phyloP scores from a whole-genome alignment of 1,140 invertebrate species.

The Leptonema lineaticorne region DNA sequence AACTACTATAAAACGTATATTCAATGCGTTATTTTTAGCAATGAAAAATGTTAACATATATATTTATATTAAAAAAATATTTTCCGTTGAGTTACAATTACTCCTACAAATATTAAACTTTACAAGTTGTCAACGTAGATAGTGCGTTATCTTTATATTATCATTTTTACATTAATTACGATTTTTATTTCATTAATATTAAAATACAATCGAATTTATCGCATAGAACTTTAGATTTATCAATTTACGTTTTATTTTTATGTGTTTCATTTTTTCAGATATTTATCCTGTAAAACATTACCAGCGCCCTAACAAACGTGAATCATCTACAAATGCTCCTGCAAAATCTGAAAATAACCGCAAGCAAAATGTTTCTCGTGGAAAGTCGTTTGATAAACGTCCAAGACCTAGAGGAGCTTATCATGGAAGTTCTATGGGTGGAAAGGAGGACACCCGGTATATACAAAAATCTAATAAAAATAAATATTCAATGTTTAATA shows the following conservation, averaged over 20 bases:
- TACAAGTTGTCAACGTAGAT: too few relatives aligned
- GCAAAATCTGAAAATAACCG: slow-evolving; percentile 63
- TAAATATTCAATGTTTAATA: background rate
- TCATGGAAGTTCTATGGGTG: slow-evolving; percentile 57
- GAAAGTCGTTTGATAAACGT: slow-evolving; percentile 70
- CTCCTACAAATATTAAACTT: too few relatives aligned
- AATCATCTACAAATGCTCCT: slow-evolving; percentile 56
- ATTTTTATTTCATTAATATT: too few relatives aligned
- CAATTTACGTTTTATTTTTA: background rate
- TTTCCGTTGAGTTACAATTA: too few relatives aligned
- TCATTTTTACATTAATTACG: too few relatives aligned
- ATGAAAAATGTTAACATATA: too few relatives aligned
- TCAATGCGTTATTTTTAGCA: too few relatives aligned
- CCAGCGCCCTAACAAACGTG: slow-evolving; percentile 64
- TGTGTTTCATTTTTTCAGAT: slow-evolving; percentile 53
- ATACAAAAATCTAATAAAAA: background rate
- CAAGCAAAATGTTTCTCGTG: slow-evolving; percentile 64
- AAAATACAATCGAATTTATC: too few relatives aligned
- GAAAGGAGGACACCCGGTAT: slow-evolving; percentile 73
- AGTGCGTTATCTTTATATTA: too few relatives aligned
- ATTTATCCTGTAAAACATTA: slow-evolving; percentile 60
- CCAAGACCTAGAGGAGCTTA: slow-evolving; percentile 68
- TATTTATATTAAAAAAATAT: too few relatives aligned
- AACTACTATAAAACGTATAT: too few relatives aligned
- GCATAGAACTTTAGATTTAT: background rate